Evolutionary conservation across 92 coral and sea anemone genomes (phyloP), one percentile per base, ranked within the genome.

Genomic region (Epizoanthus illoricatus): DNA sequence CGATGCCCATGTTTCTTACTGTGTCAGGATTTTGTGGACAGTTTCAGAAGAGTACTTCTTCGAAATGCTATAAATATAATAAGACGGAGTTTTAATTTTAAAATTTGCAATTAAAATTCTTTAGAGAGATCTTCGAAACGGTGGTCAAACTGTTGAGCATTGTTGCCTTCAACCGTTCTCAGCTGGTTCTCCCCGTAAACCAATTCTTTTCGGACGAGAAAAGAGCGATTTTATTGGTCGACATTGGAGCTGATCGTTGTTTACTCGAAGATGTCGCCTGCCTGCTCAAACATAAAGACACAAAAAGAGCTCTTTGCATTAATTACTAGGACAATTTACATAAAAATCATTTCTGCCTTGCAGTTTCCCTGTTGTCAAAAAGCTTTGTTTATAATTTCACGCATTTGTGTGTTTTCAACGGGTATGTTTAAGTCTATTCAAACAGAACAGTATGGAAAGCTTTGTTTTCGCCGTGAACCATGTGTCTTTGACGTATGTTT

Each of bases 331-430:
- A 39, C 15, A 16, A 78, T 78, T 78, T 62, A 62, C 70, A 62
- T 78, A 78, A 63, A 75, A 78, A 64, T 78, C 56, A 18, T 63
- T 78, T 78, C 59, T 16, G 70, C 39, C 69, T 60, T 76, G 81
- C 52, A 61, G 70, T 69, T 76, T 57, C 24, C 67, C 54, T 78
- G 71, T 62, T 63, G 82, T 78, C 43, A 63, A 28, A 78, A 78
- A 60, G 70, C 82, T 78, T 78, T 78, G 82, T 78, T 75, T 75
- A 75, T 75, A 18, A 18, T 75, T 40, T 75, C 71, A 63, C 82
- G 24, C 82, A 61, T 78, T 63, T 62, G 67, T 78, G 52, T 63
- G 61, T 66, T 63, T 78, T 42, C 23, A 70, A 78, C 24, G 71
- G 54, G 82, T 45, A 63, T 63, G 82, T 66, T 40, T 45, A 76